Conservation (phyloP, 2,888 invertebrate genomes). For the Calameuta pallipes region DNA sequence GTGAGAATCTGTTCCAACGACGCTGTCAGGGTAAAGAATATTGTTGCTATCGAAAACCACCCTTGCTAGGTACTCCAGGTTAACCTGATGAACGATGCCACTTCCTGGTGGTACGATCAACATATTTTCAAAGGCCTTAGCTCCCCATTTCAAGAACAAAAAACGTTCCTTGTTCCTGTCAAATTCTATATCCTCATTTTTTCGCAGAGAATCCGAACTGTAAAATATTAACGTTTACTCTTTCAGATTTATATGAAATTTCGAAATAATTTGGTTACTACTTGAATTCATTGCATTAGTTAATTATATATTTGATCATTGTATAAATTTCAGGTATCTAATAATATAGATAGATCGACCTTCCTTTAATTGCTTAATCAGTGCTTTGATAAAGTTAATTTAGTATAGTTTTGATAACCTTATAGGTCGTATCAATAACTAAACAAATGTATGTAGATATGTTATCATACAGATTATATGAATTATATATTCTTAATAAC, state of each 20-base stretch:
- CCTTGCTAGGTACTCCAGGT: conserved; percentile 91
- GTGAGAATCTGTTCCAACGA: conserved; percentile 98
- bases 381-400: too few relatives aligned
- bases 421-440: too few relatives aligned
- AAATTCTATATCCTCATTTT: conserved; percentile 96
- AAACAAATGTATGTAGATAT: background rate
- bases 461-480: background rate
- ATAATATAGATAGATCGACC: too few relatives aligned
- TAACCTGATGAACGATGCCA: conserved; percentile 98
- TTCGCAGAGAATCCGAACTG: conserved; percentile 79
- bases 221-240: background rate
- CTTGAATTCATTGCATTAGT: background rate
- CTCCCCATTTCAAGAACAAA: conserved; percentile 98
- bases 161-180: conserved; percentile 96
- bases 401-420: too few relatives aligned
- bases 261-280: background rate
- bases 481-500: background rate
- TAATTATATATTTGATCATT: background rate
- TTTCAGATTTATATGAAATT: background rate
- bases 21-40: conserved; percentile 86
- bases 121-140: conserved; percentile 95
- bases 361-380: too few relatives aligned
- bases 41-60: conserved; percentile 84
- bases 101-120: conserved; percentile 97
- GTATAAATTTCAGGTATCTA: too few relatives aligned